A percentile compares a stretch with the other conserved stretches of the same genome.
phyloP scores from a whole-genome alignment of 2,888 invertebrate species.

The Saturnia japonica region DNA sequence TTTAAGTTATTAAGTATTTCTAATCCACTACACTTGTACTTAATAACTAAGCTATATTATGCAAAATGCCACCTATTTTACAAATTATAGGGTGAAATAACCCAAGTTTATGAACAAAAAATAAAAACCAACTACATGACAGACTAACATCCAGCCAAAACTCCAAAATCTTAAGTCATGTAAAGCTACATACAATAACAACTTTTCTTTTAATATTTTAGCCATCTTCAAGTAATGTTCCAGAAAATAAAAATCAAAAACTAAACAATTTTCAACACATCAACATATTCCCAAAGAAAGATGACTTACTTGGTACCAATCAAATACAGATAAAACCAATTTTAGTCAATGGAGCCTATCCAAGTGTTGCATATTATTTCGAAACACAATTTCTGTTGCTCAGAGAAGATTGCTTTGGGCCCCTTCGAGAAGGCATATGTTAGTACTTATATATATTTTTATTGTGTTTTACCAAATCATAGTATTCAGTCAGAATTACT shows the following conservation, averaged over 20 bases:
- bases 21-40: too few relatives aligned
- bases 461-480: too few relatives aligned
- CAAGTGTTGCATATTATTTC: conserved; percentile 86
- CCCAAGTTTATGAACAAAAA: too few relatives aligned
- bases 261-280: conserved; percentile 55
- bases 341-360: conserved; percentile 83
- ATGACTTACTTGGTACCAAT: conserved; percentile 76
- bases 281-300: conserved; percentile 70
- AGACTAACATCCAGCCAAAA: too few relatives aligned
- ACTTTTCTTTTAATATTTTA: conserved; percentile 18
- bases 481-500: too few relatives aligned
- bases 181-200: background rate
- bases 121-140: too few relatives aligned
- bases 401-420: conserved; percentile 89
- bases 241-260: conserved; percentile 33
- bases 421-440: conserved; percentile 86
- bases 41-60: too few relatives aligned
- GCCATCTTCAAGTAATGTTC: conserved; percentile 24
- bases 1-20: too few relatives aligned
- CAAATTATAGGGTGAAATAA: too few relatives aligned
- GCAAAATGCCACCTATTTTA: too few relatives aligned
- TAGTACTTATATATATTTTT: conserved; percentile 40
- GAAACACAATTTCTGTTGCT: conserved; percentile 90
- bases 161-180: background rate
- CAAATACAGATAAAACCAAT: conserved; percentile 74